Percentiles rank a stretch among this genome's conserved stretches.
Conservation (phyloP, 2,113 vertebrate species). For the Epinephelus fuscoguttatus region DNA sequence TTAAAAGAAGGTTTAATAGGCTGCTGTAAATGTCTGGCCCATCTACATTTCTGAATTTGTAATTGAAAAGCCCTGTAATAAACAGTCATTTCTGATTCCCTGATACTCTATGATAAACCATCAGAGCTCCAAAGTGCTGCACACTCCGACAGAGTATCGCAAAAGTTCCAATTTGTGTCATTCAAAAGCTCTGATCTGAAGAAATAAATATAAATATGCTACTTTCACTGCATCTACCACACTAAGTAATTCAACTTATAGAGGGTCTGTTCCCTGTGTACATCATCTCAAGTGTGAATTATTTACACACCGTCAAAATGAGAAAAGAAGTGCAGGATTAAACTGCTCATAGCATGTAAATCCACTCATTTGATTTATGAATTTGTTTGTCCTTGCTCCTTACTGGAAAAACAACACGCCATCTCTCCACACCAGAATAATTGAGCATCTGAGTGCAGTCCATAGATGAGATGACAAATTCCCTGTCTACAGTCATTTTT, state of each 20-base stretch:
- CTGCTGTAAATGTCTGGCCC: too few species aligned
- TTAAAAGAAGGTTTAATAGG: too few species aligned
- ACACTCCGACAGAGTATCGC: neutral
- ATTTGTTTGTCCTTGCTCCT: slow-evolving; percentile 52
- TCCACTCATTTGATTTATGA: slow-evolving; percentile 51
- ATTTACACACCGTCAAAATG: neutral
- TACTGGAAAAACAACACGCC: slow-evolving; percentile 45
- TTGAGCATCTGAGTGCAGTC: slow-evolving; percentile 41
- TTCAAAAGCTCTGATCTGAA: neutral
- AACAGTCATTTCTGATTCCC: neutral
- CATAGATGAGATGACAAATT: slow-evolving; percentile 67
- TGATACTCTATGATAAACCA: neutral
- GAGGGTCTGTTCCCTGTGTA: neutral
- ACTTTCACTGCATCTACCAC: neutral
- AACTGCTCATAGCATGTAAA: slow-evolving; percentile 52
- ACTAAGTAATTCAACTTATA: neutral
- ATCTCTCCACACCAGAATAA: slow-evolving; percentile 43
- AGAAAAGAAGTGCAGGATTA: slow-evolving; percentile 17
- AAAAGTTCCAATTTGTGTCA: neutral
- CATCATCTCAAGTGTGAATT: slow-evolving; percentile 18
- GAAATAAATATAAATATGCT: neutral
- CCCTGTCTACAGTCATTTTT: slow-evolving; percentile 54
- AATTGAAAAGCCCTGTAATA: too few species aligned
- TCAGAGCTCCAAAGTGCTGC: neutral
- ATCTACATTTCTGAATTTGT: too few species aligned